Conservation (phyloP, 1,140 invertebrate genomes). For the Sipha flava region DNA sequence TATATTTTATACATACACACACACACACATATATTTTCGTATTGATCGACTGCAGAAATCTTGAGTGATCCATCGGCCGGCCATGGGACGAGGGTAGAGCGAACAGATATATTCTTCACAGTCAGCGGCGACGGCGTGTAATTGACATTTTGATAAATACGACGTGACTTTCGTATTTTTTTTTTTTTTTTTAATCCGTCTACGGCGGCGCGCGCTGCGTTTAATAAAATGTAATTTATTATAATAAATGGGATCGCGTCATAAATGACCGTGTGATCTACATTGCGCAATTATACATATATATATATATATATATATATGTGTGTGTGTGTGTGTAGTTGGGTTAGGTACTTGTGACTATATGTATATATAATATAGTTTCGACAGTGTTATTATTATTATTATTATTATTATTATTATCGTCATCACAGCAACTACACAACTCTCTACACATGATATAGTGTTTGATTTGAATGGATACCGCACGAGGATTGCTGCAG, state of each 20-base stretch:
- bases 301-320: neutral
- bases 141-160: constrained; percentile 32
- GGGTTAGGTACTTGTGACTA: neutral
- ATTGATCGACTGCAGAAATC: neutral
- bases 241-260: constrained; percentile 29
- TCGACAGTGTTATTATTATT: neutral
- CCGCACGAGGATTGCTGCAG: no score
- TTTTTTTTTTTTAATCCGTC: constrained; percentile 9
- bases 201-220: neutral
- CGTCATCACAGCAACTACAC: no score
- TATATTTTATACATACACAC: no score
- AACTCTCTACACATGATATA: no score
- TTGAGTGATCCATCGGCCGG: neutral
- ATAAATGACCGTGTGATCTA: constrained; percentile 32
- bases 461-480: no score
- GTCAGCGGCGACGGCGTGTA: neutral
- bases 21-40: neutral
- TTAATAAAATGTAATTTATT: constrained; percentile 26
- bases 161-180: constrained; percentile 26
- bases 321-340: neutral
- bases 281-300: neutral
- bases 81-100: neutral
- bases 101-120: neutral
- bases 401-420: neutral
- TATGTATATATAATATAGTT: neutral